Conservation (phyloP, 2,113 vertebrate species). For the Numenius arquata region DNA sequence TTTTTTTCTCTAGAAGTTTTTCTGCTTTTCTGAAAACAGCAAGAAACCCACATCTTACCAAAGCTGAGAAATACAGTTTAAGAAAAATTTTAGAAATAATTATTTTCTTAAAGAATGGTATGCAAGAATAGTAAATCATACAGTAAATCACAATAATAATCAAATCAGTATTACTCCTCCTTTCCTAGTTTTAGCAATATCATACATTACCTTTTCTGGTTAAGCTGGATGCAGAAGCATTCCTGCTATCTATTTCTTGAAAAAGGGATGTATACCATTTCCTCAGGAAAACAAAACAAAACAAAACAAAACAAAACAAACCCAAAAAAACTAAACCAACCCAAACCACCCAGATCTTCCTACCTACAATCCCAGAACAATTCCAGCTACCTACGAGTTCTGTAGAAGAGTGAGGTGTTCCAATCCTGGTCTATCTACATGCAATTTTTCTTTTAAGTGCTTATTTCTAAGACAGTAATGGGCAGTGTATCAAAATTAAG, state of each 20-base stretch:
- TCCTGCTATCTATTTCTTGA: neutral
- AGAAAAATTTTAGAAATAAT: neutral
- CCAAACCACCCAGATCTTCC: neutral
- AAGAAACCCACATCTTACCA: neutral
- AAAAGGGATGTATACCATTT: neutral
- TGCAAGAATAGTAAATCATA: neutral
- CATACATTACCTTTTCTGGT: neutral
- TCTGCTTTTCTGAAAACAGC: neutral
- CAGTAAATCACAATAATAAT: neutral
- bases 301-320: neutral
- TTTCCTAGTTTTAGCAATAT: neutral
- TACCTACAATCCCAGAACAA: neutral
- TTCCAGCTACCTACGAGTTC: neutral
- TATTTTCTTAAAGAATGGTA: neutral
- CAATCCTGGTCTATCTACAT: neutral
- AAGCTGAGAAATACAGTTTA: neutral
- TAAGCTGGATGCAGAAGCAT: neutral
- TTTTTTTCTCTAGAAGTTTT: neutral
- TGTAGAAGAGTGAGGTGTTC: neutral
- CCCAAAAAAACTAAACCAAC: too few relatives aligned
- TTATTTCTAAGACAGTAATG: neutral
- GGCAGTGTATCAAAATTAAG: neutral
- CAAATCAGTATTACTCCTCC: neutral
- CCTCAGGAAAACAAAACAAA: neutral
- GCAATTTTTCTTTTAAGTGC: neutral